Evolutionary conservation across 2,797 vertebrate genomes (phyloP), one percentile per base, ranked within the genome.

Genomic region (Halcyon leucocephala): DNA sequence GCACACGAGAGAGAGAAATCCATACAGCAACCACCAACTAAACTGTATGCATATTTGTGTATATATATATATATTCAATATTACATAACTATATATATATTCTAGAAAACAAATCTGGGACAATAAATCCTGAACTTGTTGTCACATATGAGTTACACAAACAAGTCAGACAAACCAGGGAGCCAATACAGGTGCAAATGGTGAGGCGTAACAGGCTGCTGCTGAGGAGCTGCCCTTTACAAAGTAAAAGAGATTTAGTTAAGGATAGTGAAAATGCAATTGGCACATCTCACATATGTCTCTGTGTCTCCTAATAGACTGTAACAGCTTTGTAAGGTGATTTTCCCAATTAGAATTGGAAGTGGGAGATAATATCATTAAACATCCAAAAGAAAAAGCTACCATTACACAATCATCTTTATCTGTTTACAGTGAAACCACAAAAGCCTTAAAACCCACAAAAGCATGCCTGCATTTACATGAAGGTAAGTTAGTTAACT

Each of bases 111-210:
- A 62, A 51, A 41, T 57, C 11, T 33, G 39, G 41, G n/a, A 51
- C 35, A 51, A 72, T 6, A 48, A 54, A 29, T 54, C 79, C 22
- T 3, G 1, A 60, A 55, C 54, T 42, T 33, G 21, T 11, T 22
- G 24, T 46, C 29, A 78, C 33, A 17, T 25, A 7, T 0, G 0
- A 87, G 16, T 35, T 46, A 65, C 11, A 51, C 12, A 49, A 77
- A 73, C 8, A 3, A 3, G 15, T 7, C 29, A 72, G 61, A 35
- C 13, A 65, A 64, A 64, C 19, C 46, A 28, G 8, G 22, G 4
- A 37, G 21, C 26, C 42, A 44, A 31, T 11, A 66, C 24, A 35
- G 55, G 25, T 12, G 4, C 17, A 41, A 60, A 70, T 3, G 9
- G 8, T 44, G 39, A 65, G 58, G 46, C 11, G 6, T 12, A 83